Conservation (phyloP, 1,140 invertebrate species). For the fruit fly (Drosophila melanogaster) region Release_6_plus_ISO1_MT NC_004354.4:4514001-4514500, state of each 20-base stretch:
- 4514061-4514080: conserved; percentile 14
- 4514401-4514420: conserved; percentile 75
- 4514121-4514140: conserved; percentile 28
- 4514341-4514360: conserved; percentile 51
- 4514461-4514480: conserved; percentile 22
- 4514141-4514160: background rate
- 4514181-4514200: conserved; percentile 64
- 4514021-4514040: conserved; percentile 61
- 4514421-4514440: conserved; percentile 84
- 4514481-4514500: conserved; percentile 13
- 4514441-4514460: conserved; percentile 52
- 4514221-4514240: too few relatives aligned
- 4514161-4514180: background rate
- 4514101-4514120: conserved; percentile 76
- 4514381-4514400: conserved; percentile 22
- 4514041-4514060: conserved; percentile 4
- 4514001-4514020: conserved; percentile 54
- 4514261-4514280: conserved; percentile 61
- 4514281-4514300: conserved; percentile 72
- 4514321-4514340: conserved; percentile 54
- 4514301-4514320: background rate
- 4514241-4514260: conserved; percentile 2
- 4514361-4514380: conserved; percentile 27
- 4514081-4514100: conserved; percentile 47
- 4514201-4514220: conserved; percentile 59